Evolutionary conservation across 2,888 invertebrate genomes (phyloP), one percentile per base, ranked within the genome.

Genomic region (Parelbella ahira): DNA sequence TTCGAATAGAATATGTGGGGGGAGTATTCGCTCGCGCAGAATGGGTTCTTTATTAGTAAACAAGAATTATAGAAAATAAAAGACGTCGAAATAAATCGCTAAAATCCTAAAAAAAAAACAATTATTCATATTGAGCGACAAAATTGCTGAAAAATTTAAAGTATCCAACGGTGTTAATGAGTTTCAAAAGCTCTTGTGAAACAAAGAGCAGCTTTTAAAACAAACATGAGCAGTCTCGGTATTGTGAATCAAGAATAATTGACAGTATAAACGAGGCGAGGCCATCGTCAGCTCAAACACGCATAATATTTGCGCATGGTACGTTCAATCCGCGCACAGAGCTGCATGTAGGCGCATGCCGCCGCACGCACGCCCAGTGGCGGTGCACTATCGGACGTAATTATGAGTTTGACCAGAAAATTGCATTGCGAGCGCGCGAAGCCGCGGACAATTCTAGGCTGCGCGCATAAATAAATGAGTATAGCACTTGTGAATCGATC

Each of bases 401-500:
- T 53, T 51, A 34, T 42, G 39, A 48, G 47, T 33, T 44, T 38
- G 47, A 37, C 33, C 34, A 45, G 48, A 29, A 34, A 37, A 48
- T 48, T 45, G 46, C 44, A 48, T 32, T 44, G 50, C 29, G 43
- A 50, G 45, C 46, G 47, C 36, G 29, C 30, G 29, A 53, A 46
- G 44, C 47, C 48, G 45, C 46, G 44, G 43, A 43, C 48, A 39
- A 47, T 47, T 47, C 37, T 45, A 49, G 48, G 47, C 47, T 49
- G n/a, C n/a, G 44, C 50, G 54, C 58, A 56, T 57, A 65, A 58
- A 63, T 63, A 65, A 69, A 75, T 68, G 69, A 72, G 69, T 64
- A 70, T 68, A 70, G 77, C 71, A 77, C 74, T 75, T 73, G 76
- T 74, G 73, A 75, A 83, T 79, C 79, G 82, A 83, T 83, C 81